phyloP scores from a whole-genome alignment of 2,888 invertebrate species.

The Pterobdella sp. region DNA sequence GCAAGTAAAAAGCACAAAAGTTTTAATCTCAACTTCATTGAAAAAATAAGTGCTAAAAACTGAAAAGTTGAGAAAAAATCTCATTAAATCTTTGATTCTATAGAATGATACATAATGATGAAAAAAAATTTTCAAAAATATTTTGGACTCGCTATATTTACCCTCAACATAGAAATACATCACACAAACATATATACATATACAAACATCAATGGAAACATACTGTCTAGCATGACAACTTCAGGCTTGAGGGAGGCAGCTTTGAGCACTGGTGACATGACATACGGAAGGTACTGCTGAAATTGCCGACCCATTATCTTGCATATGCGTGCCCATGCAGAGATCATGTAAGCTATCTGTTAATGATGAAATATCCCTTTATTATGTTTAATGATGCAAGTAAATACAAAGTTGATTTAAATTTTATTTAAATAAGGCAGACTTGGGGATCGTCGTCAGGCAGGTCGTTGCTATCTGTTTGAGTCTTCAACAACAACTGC shows the following conservation, averaged over 20 bases:
- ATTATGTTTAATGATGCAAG: no score
- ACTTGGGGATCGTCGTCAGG: conserved; percentile 87
- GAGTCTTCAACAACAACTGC: conserved; percentile 39
- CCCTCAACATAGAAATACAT: neutral
- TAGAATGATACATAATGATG: neutral
- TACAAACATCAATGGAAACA: conserved; percentile 22
- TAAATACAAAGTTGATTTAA: no score
- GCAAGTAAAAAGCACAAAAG: no score
- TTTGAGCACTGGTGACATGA: conserved; percentile 88
- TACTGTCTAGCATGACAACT: conserved; percentile 78
- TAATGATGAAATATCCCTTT: no score
- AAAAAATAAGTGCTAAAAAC: neutral
- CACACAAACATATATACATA: neutral
- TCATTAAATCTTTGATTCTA: neutral
- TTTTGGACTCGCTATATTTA: neutral
- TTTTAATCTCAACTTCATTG: neutral
- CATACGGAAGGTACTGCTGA: conserved; percentile 80
- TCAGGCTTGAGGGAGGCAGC: conserved; percentile 88
- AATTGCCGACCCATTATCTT: conserved; percentile 80
- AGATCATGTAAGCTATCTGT: conserved; percentile 84
- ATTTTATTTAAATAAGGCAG: neutral
- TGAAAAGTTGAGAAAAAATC: neutral
- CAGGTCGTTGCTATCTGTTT: conserved; percentile 38
- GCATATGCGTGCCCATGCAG: conserved; percentile 98
- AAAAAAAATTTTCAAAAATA: neutral